These are phyloP conservation scores for Chelon auratus DNA, from an alignment of 2,797 vertebrate species.

Conservation along the genomic window DNA sequence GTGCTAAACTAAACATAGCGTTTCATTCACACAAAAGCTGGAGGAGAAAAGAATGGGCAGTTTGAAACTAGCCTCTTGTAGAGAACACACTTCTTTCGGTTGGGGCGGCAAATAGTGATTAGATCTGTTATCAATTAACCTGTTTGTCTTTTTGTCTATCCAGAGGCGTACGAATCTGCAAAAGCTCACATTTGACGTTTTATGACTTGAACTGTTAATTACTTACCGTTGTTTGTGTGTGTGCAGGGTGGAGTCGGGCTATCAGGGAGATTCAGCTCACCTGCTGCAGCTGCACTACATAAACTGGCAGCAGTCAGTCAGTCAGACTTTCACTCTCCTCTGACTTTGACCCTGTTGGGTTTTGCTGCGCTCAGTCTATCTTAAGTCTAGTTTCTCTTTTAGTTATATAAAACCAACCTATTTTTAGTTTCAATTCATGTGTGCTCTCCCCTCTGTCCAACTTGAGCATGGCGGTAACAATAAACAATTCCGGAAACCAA, in stretches of 20 bases:
- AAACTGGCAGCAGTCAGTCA: slow-evolving; percentile 4
- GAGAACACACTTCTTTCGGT: no score
- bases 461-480: background rate
- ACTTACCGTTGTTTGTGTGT: background rate
- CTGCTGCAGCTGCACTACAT: background rate
- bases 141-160: background rate
- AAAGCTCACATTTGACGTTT: background rate
- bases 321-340: background rate
- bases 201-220: background rate
- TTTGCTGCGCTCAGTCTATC: slow-evolving; percentile 12
- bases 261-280: slow-evolving; percentile 8
- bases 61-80: background rate
- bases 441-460: slow-evolving; percentile 12
- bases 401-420: slow-evolving; percentile 18
- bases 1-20: background rate
- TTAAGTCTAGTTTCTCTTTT: slow-evolving; percentile 15
- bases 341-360: slow-evolving; percentile 2
- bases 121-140: background rate
- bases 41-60: background rate
- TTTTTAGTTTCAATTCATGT: slow-evolving; percentile 17
- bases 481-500: slow-evolving; percentile 4
- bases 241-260: background rate
- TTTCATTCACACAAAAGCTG: background rate
- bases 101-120: background rate
- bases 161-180: no score